Conservation (phyloP, 2,888 invertebrate genomes). For the Danaus chrysippus region DNA sequence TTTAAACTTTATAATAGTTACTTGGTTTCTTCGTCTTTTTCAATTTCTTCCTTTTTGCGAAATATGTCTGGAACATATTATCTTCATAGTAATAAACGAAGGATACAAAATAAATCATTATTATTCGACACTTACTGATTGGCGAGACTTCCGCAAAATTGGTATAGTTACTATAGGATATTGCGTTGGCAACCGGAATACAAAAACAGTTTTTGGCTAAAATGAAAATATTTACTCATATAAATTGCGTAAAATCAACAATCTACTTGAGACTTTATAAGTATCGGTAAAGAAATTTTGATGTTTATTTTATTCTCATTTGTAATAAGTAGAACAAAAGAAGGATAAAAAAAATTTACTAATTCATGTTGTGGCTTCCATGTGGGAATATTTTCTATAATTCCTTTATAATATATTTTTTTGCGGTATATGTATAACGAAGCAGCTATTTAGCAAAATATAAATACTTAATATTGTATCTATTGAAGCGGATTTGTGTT, state of each 20-base stretch:
- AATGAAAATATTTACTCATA: conserved; percentile 22
- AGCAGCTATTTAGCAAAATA: too few species aligned
- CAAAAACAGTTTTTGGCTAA: conserved; percentile 63
- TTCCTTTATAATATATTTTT: too few species aligned
- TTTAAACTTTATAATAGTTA: background rate
- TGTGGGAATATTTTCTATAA: too few species aligned
- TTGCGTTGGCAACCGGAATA: conserved; percentile 53
- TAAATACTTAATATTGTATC: too few species aligned
- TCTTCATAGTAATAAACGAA: background rate
- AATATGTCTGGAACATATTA: conserved; percentile 15
- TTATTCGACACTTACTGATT: conserved; percentile 36
- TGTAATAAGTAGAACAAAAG: too few species aligned
- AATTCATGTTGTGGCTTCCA: too few species aligned
- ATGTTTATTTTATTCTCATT: too few species aligned
- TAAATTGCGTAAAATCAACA: too few species aligned
- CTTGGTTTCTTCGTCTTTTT: conserved; percentile 8
- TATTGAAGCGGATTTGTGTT: background rate
- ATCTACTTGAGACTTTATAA: too few species aligned
- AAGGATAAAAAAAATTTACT: too few species aligned
- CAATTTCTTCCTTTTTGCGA: background rate
- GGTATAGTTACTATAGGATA: conserved; percentile 30
- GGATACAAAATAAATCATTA: background rate
- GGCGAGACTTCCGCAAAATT: conserved; percentile 24
- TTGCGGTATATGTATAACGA: too few species aligned
- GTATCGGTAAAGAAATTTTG: too few species aligned